phyloP scores from a whole-genome alignment of 1,140 invertebrate genomes.

The Lordiphosa mommai region DNA sequence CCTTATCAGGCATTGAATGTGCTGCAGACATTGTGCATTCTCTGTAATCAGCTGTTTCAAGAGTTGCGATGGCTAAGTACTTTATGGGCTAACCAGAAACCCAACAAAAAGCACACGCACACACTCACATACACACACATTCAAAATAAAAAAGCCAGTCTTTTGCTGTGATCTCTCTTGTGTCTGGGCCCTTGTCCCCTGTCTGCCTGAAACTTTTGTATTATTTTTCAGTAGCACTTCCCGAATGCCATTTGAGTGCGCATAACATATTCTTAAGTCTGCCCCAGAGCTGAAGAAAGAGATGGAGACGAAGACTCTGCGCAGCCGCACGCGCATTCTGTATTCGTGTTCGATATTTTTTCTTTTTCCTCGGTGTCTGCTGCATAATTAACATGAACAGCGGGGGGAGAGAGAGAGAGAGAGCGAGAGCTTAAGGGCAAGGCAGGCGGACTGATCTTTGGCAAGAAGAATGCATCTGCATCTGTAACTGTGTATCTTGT shows the following conservation, averaged over 20 bases:
- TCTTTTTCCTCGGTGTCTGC: constrained; percentile 35
- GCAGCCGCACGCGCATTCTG: constrained; percentile 44
- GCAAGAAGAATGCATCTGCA: constrained; percentile 44
- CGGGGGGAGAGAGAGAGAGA: background rate
- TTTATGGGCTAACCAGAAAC: constrained; percentile 34
- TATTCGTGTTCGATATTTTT: constrained; percentile 11
- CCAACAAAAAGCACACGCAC: constrained; percentile 13
- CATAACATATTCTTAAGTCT: constrained; percentile 72
- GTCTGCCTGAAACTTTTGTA: constrained; percentile 67
- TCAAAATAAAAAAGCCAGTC: constrained; percentile 14
- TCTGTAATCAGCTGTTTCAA: constrained; percentile 62
- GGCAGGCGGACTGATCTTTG: constrained; percentile 1
- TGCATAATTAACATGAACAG: constrained; percentile 66
- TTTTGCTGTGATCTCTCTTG: constrained; percentile 11
- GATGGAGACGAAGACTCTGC: constrained; percentile 22
- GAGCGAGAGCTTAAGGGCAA: constrained; percentile 9
- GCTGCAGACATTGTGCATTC: constrained; percentile 33
- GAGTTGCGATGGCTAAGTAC: constrained; percentile 33
- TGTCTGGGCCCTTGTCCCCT: constrained; percentile 28
- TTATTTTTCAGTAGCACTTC: constrained; percentile 77
- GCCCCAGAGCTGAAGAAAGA: constrained; percentile 17
- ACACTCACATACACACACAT: constrained; percentile 1
- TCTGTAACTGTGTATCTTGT: constrained; percentile 67
- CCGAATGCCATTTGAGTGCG: constrained; percentile 74
- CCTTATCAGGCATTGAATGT: constrained; percentile 54